Evolutionary conservation across 2,888 invertebrate genomes (phyloP).

Genomic region (Hirtodrosophila trivittata): DNA sequence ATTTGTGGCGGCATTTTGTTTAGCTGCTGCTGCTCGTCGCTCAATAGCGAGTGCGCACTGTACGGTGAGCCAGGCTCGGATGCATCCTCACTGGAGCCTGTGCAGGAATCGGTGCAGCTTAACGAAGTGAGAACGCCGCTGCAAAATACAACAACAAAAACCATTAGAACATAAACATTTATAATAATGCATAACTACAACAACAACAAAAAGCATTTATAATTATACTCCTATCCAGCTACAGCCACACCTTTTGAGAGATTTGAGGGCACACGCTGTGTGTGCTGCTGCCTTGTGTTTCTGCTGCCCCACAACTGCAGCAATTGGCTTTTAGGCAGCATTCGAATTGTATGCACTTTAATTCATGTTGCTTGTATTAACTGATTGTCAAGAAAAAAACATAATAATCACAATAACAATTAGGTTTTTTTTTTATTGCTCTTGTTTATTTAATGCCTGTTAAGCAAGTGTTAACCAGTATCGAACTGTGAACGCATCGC

Average conservation of each 20-base stretch:
- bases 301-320: conserved; percentile 18
- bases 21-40: conserved; percentile 86
- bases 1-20: conserved; percentile 83
- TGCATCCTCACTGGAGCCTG: conserved; percentile 90
- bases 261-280: conserved; percentile 8
- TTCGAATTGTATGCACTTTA: conserved; percentile 38
- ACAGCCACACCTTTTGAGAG: conserved; percentile 52
- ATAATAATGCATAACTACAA: conserved; percentile 3
- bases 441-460: conserved; percentile 46
- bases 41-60: conserved; percentile 84
- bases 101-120: conserved; percentile 88
- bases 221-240: background rate
- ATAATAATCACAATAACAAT: conserved; percentile 50
- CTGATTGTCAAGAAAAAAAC: conserved; percentile 7
- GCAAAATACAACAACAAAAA: conserved; percentile 61
- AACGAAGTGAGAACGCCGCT: conserved; percentile 93
- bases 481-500: conserved; percentile 22
- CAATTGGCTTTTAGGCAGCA: conserved; percentile 11
- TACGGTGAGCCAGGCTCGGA: conserved; percentile 94
- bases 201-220: conserved; percentile 5
- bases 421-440: conserved; percentile 27
- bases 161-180: background rate
- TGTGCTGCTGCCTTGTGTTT: conserved; percentile 16
- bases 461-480: conserved; percentile 34
- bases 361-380: conserved; percentile 37